phyloP scores from a whole-genome alignment of 2,797 vertebrate genomes.

The Neosalanx taihuensis region DNA sequence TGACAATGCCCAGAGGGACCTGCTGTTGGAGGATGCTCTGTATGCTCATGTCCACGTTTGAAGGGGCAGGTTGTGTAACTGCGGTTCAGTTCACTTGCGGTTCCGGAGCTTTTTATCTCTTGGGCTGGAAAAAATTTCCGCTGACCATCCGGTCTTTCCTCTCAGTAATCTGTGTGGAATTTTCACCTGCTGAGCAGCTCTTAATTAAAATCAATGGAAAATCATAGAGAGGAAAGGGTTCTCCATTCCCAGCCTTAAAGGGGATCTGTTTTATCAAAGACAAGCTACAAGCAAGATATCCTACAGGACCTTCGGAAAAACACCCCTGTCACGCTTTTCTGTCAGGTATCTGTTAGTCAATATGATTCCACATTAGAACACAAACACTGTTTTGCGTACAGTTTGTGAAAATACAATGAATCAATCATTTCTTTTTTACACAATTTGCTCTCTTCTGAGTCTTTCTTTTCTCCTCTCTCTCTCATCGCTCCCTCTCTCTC shows the following conservation, averaged over 20 bases:
- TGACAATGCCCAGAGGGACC: constrained; percentile 13
- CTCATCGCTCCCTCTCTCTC: no score
- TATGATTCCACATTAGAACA: no score
- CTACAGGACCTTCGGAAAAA: neutral
- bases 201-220: constrained; percentile 87
- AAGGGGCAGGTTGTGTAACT: constrained; percentile 64
- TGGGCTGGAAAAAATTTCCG: constrained; percentile 75
- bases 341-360: neutral
- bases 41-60: constrained; percentile 44
- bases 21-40: constrained; percentile 20
- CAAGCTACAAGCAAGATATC: neutral
- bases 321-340: no score
- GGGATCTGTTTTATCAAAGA: constrained; percentile 37
- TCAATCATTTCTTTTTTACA: no score
- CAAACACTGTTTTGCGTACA: no score
- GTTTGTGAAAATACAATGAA: no score
- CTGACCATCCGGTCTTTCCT: constrained; percentile 74
- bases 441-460: no score
- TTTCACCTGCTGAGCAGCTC: constrained; percentile 78
- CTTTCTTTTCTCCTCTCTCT: no score
- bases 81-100: constrained; percentile 60
- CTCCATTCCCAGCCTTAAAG: constrained; percentile 43
- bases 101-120: constrained; percentile 68
- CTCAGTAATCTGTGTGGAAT: constrained; percentile 81
- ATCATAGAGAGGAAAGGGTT: constrained; percentile 68